Evolutionary conservation across 2,888 invertebrate genomes (phyloP).

Genomic region (Noctua janthe): DNA sequence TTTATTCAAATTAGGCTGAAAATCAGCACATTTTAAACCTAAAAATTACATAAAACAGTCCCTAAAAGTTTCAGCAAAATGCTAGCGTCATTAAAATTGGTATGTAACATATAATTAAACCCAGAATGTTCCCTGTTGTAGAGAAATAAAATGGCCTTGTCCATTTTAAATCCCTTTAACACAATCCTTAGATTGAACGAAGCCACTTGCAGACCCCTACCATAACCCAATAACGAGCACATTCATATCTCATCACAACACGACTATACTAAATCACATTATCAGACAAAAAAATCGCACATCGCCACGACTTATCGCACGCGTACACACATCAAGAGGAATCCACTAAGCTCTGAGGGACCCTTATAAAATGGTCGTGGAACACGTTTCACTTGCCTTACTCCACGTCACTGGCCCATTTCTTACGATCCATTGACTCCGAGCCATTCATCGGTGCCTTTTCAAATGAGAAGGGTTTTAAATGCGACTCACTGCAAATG

Average conservation of each 20-base stretch:
- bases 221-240: slow-evolving; percentile 32
- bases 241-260: slow-evolving; percentile 44
- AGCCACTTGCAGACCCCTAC: background rate
- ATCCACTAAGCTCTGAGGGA: slow-evolving; percentile 71
- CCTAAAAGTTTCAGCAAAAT: background rate
- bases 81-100: background rate
- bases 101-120: background rate
- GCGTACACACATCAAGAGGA: slow-evolving; percentile 59
- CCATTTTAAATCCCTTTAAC: background rate
- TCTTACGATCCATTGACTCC: slow-evolving; percentile 89
- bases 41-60: background rate
- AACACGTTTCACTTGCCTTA: slow-evolving; percentile 83
- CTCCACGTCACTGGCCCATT: slow-evolving; percentile 87
- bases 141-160: background rate
- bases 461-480: slow-evolving; percentile 86
- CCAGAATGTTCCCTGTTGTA: background rate
- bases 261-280: slow-evolving; percentile 39
- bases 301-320: slow-evolving; percentile 62
- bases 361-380: slow-evolving; percentile 76
- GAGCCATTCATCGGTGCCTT: slow-evolving; percentile 87
- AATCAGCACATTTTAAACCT: background rate
- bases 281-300: slow-evolving; percentile 57
- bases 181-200: background rate
- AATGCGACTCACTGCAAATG: slow-evolving; percentile 84
- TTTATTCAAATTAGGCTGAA: background rate